Percentiles rank a stretch among this genome's conserved stretches.
phyloP scores from a whole-genome alignment of 2,797 vertebrate species.

The Oreochromis grahami region DNA sequence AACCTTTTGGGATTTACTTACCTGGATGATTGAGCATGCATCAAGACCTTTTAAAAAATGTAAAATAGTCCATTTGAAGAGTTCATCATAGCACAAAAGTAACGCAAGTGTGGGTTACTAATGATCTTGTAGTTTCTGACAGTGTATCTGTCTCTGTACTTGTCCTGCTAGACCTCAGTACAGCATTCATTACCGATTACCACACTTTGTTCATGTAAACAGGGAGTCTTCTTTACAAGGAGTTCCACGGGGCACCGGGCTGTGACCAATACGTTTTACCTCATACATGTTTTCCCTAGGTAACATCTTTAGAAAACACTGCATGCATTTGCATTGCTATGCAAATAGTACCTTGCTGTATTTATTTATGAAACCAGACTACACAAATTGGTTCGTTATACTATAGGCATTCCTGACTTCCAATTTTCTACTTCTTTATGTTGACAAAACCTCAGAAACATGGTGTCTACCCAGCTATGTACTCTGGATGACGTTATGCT shows the following conservation, averaged over 20 bases:
- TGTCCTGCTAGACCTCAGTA: too few species aligned
- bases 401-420: not conserved
- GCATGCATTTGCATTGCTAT: not conserved
- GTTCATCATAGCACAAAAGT: not conserved
- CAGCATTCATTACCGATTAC: not conserved
- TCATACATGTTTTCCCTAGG: not conserved
- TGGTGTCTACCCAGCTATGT: not conserved
- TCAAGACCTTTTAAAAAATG: not conserved
- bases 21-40: not conserved
- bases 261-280: not conserved
- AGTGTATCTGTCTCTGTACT: not conserved
- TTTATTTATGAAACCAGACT: not conserved
- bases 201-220: not conserved
- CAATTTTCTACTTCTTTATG: not conserved
- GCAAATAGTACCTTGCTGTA: not conserved
- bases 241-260: not conserved
- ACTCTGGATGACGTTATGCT: not conserved
- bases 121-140: not conserved
- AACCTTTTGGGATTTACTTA: not conserved
- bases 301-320: not conserved
- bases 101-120: not conserved
- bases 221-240: not conserved
- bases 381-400: not conserved
- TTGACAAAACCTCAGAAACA: not conserved
- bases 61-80: not conserved